Evolutionary conservation across 2,888 invertebrate genomes (phyloP).

Genomic region (Slavum lentiscoides): DNA sequence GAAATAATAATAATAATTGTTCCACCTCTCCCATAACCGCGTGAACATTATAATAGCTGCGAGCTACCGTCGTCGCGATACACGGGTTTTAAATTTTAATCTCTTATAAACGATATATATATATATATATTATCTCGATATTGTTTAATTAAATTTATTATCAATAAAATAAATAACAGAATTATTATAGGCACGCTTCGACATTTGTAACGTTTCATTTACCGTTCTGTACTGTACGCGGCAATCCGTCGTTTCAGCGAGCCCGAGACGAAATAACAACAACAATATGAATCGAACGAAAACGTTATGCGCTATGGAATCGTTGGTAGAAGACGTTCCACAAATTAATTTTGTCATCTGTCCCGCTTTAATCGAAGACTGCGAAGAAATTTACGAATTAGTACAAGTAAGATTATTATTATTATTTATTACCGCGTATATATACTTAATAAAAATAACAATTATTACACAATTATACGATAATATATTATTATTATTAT

Average conservation of each 20-base stretch:
- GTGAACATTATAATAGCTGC: too few species aligned
- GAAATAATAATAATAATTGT: not conserved
- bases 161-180: constrained; percentile 3
- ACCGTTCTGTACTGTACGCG: not conserved
- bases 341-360: constrained; percentile 28
- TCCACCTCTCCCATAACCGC: not conserved
- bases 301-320: constrained; percentile 24
- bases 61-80: not conserved
- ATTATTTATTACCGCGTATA: not conserved
- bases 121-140: constrained; percentile 26
- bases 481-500: too few species aligned
- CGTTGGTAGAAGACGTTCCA: constrained; percentile 34
- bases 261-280: not conserved
- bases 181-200: not conserved
- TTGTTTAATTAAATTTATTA: constrained; percentile 2
- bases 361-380: constrained; percentile 24
- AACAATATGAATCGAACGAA: constrained; percentile 13
- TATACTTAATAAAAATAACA: too few species aligned
- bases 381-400: constrained; percentile 34
- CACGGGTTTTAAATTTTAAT: constrained; percentile 6
- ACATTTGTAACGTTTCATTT: constrained; percentile 15
- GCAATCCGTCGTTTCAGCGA: not conserved
- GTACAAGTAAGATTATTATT: constrained; percentile 26
- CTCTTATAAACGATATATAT: not conserved
- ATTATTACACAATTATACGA: too few species aligned